Evolutionary conservation across 2,888 invertebrate species (phyloP).

Genomic region (Phasia obesa): DNA sequence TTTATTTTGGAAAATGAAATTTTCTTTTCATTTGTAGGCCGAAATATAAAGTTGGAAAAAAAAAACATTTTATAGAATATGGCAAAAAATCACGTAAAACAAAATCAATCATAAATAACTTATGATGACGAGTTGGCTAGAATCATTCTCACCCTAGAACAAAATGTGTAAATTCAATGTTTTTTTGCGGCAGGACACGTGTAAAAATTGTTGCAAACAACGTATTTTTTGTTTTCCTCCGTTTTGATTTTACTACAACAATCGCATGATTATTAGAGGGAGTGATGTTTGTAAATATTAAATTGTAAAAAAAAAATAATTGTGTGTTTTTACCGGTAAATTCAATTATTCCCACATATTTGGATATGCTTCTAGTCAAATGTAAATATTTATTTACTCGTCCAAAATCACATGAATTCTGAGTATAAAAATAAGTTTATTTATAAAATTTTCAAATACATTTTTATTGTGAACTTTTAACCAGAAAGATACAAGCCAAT

Average conservation of each 20-base stretch:
- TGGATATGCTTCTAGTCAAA: conserved; percentile 13
- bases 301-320: conserved; percentile 6
- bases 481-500: neutral
- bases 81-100: no score
- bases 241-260: conserved; percentile 13
- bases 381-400: conserved; percentile 40
- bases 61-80: no score
- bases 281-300: conserved; percentile 54
- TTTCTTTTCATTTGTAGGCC: no score
- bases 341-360: conserved; percentile 49
- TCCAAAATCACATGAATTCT: neutral
- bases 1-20: no score
- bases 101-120: neutral
- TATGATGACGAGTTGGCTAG: conserved; percentile 5
- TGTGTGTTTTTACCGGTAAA: conserved; percentile 41
- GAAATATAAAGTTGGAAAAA: no score
- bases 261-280: conserved; percentile 35
- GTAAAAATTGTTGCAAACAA: conserved; percentile 60
- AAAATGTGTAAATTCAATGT: neutral
- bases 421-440: conserved; percentile 43
- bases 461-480: conserved; percentile 9
- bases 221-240: neutral
- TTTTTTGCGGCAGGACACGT: conserved; percentile 53
- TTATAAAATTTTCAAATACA: conserved; percentile 1
- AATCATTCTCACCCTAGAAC: neutral